Conservation (phyloP, 2,113 vertebrate species). For the Lamprotornis superbus region DNA sequence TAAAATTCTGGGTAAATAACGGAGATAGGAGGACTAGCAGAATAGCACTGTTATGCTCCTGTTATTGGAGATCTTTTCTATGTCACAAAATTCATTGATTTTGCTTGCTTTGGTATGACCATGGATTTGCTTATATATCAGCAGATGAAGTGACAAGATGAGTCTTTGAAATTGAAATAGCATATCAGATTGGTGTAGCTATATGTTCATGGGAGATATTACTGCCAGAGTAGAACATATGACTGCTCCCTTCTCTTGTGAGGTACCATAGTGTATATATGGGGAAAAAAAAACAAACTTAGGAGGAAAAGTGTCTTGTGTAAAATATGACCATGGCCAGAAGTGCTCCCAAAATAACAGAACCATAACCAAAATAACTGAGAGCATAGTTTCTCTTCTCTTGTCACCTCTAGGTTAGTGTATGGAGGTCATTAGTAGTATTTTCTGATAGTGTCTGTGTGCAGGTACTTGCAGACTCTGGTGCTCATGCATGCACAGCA, state of each 20-base stretch:
- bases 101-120: neutral
- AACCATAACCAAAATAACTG: neutral
- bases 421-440: neutral
- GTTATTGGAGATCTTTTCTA: neutral
- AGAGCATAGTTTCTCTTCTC: neutral
- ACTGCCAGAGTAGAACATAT: neutral
- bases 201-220: neutral
- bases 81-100: neutral
- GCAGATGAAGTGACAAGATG: neutral
- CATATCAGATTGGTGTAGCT: neutral
- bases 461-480: neutral
- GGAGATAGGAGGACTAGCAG: neutral
- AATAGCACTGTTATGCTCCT: neutral
- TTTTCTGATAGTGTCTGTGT: neutral
- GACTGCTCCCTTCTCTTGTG: neutral
- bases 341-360: neutral
- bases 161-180: neutral
- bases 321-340: neutral
- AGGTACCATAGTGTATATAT: neutral
- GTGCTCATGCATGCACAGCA: neutral
- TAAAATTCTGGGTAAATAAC: neutral
- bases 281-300: neutral
- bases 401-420: neutral
- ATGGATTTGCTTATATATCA: neutral
- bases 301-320: neutral